phyloP scores from a whole-genome alignment of 2,113 vertebrate species.

The Vireo altiloquus region DNA sequence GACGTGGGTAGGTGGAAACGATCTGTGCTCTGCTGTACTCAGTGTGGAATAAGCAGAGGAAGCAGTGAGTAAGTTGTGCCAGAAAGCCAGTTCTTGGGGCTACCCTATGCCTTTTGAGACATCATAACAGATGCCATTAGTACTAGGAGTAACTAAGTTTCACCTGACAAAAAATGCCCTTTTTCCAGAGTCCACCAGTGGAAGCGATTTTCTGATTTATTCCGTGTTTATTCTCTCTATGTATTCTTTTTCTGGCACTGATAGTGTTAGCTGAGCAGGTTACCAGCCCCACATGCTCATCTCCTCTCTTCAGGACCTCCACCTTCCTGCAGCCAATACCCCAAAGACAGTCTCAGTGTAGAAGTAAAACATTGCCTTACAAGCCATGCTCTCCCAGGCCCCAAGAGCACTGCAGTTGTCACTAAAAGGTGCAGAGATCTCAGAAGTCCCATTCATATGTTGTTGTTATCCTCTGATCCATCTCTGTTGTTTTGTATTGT shows the following conservation, averaged over 20 bases:
- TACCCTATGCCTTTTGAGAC: not conserved
- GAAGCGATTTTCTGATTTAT: not conserved
- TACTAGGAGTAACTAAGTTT: not conserved
- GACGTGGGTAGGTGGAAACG: accelerated
- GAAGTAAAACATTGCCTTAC: not conserved
- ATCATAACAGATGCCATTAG: not conserved
- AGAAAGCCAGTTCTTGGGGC: not conserved
- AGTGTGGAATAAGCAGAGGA: not conserved
- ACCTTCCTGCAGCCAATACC: not conserved
- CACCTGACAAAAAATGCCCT: not conserved
- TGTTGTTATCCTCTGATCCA: not conserved
- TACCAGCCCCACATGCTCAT: not conserved
- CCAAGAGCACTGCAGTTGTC: not conserved
- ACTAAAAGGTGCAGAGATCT: not conserved
- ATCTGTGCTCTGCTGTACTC: not conserved
- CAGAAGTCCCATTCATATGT: not conserved
- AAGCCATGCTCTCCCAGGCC: not conserved
- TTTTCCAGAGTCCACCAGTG: not conserved
- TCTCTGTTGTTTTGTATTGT: not conserved
- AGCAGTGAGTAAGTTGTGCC: not conserved
- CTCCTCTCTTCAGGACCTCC: not conserved
- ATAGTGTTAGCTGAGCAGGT: not conserved
- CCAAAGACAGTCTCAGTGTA: not conserved
- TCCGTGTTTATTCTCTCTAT: not conserved
- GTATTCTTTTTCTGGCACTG: not conserved